Base-by-base conservation (phyloP, 2,888 invertebrate species). In the Apocheima hispidaria region DNA sequence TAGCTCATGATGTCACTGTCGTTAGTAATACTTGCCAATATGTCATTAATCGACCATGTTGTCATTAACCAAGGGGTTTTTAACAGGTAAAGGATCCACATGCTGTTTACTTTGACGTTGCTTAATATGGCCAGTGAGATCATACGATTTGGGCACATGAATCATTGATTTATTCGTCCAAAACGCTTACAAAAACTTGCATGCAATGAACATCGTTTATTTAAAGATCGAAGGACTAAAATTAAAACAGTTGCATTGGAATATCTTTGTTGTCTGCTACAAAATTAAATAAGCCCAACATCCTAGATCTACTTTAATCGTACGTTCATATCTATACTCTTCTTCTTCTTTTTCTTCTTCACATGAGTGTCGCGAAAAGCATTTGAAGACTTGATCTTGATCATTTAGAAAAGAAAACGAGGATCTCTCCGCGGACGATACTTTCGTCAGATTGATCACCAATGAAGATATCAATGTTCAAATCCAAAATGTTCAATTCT, bases 81-180 rank as follows among this genome's bases (percentile, higher is more conserved):
- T 60, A 51, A 16, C 54, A 60, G 62, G 60, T 62, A 59, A 60
- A 57, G 59, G 48, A 66, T 63, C 53, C 57, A 58, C 48, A 16
- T 56, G 57, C 56, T 64, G 63, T 68, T 70, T 63, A 70, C 68
- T 66, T 65, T 62, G 66, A 63, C 65, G 49, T 60, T 49, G 54
- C 65, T 65, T 52, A 63, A 68, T 68, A 70, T 62, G 66, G 65
- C 40, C 43, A 51, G 65, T 66, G 70, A 70, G 68, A 68, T 70
- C 70, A 67, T 61, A 60, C 28, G 54, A 43, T 50, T 53, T 56
- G 52, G 16, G 26, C 21, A 21, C 53, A 41, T 70, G 70, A 70
- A 55, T 70, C 70, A 70, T 52, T 59, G 33, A 61, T 65, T 66
- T 63, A 63, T 63, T 66, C 65, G 61, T 58, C 18, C 30, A 52